A percentile compares a stretch with the other conserved stretches of the same genome.
Evolutionary conservation across 2,113 vertebrate genomes (phyloP).

Genomic region (Dasyornis broadbenti): DNA sequence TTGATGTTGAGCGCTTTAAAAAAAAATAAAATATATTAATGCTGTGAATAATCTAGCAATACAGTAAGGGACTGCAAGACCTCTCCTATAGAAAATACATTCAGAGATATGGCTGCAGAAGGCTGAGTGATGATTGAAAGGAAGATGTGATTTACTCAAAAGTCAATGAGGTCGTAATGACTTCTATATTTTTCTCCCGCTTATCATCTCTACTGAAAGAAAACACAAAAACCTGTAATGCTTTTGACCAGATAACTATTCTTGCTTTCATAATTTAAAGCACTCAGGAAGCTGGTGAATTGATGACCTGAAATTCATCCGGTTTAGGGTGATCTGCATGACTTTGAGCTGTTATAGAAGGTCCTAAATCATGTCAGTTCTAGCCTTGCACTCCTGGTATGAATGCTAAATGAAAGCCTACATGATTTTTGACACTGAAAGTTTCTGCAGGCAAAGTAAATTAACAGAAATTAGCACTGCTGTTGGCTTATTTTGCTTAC

Average conservation of each 20-base stretch:
- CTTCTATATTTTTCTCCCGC: accelerated
- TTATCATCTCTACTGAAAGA: not conserved
- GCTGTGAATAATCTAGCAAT: not conserved
- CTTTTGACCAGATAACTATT: not conserved
- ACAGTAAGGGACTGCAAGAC: not conserved
- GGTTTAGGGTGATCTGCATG: not conserved
- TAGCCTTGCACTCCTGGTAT: not conserved
- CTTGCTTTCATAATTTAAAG: not conserved
- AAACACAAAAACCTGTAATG: not conserved
- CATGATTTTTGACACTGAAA: not conserved
- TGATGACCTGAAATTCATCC: not conserved
- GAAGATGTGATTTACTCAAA: not conserved
- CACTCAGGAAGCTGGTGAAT: not conserved
- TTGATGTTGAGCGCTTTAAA: not conserved
- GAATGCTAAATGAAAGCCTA: not conserved
- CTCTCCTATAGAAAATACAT: not conserved
- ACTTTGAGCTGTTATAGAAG: not conserved
- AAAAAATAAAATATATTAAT: not conserved
- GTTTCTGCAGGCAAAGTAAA: not conserved
- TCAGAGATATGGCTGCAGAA: not conserved
- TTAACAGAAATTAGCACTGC: not conserved
- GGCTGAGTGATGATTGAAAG: not conserved
- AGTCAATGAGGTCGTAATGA: not conserved
- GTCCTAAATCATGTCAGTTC: not conserved
- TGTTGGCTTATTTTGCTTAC: not conserved